Evolutionary conservation across 2,797 vertebrate species (phyloP).

Genomic region (Scomberomorus guttatus): DNA sequence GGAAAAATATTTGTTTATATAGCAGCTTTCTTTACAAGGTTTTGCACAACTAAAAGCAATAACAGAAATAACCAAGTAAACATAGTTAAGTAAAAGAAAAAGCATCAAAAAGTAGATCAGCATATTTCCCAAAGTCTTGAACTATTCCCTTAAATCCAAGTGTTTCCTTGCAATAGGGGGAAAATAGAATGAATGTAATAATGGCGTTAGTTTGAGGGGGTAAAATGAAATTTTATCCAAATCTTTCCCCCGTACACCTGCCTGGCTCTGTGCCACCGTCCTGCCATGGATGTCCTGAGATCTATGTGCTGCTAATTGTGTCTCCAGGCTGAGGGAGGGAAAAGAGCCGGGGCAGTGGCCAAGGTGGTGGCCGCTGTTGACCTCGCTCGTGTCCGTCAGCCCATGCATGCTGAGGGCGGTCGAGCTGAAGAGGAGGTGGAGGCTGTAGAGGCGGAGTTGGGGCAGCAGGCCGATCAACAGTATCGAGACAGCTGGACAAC

Average conservation of each 20-base stretch:
- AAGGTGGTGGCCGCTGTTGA: conserved; percentile 95
- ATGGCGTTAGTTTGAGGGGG: not conserved
- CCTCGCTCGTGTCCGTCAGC: conserved; percentile 90
- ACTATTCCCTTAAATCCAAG: too few species aligned
- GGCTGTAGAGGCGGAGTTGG: conserved; percentile 86
- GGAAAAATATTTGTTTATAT: too few species aligned
- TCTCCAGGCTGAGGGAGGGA: conserved; percentile 88
- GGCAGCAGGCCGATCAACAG: conserved; percentile 84
- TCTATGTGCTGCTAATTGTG: conserved; percentile 75
- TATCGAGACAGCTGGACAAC: conserved; percentile 67
- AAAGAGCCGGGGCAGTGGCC: conserved; percentile 93
- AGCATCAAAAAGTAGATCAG: too few species aligned
- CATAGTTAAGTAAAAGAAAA: too few species aligned
- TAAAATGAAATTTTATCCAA: not conserved
- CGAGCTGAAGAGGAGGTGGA: conserved; percentile 80
- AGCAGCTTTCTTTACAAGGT: too few species aligned
- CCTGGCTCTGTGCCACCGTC: conserved; percentile 9
- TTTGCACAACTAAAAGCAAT: too few species aligned
- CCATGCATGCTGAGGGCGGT: conserved; percentile 82
- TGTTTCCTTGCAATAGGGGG: too few species aligned
- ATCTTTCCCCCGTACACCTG: not conserved
- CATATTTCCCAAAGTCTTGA: too few species aligned
- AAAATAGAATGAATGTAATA: not conserved
- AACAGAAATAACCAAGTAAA: too few species aligned
- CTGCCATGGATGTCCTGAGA: conserved; percentile 56